phyloP scores from a whole-genome alignment of 1,140 invertebrate species.

The Liolophura sinensis region DNA sequence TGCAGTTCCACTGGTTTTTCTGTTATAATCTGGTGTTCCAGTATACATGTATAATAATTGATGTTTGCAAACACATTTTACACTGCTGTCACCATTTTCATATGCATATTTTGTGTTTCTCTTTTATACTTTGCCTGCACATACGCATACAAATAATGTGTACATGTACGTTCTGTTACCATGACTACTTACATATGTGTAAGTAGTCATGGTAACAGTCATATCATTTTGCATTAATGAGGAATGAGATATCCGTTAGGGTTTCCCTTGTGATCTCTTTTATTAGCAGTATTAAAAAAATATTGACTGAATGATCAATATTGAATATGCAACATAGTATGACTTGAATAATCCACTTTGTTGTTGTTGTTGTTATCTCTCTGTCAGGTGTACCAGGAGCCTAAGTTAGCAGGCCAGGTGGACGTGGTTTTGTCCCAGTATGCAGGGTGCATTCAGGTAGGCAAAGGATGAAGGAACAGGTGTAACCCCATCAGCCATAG shows the following conservation, averaged over 20 bases:
- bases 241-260: too few species aligned
- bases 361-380: constrained; percentile 10
- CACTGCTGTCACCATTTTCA: neutral
- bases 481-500: too few species aligned
- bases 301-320: neutral
- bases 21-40: neutral
- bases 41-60: too few species aligned
- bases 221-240: too few species aligned
- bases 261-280: too few species aligned
- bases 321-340: neutral
- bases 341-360: neutral
- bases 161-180: too few species aligned
- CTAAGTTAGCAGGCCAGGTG: constrained; percentile 70
- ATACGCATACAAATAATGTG: too few species aligned
- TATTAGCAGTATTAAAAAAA: constrained; percentile 4
- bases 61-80: neutral
- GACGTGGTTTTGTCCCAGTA: constrained; percentile 80
- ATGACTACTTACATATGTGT: too few species aligned
- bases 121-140: neutral
- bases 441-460: constrained; percentile 60
- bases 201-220: too few species aligned
- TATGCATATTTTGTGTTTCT: neutral
- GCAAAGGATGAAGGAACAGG: too few species aligned
- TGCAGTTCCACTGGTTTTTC: too few species aligned
- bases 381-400: constrained; percentile 79